phyloP scores from a whole-genome alignment of 1,140 invertebrate species.

The Drosophila burlai region DNA sequence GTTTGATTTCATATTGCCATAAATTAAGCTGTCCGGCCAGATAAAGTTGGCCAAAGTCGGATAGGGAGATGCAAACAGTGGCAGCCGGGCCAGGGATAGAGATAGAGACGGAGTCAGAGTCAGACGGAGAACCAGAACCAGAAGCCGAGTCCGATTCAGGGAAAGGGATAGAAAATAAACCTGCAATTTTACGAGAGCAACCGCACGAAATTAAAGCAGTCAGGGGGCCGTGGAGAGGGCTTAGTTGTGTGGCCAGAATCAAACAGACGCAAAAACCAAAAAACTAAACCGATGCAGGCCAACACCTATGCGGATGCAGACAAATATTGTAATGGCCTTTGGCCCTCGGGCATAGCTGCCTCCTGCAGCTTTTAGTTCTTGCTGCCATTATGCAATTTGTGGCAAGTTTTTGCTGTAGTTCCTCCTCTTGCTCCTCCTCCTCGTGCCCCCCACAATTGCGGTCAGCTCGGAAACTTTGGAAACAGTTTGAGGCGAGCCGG shows the following conservation, averaged over 20 bases:
- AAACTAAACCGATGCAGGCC: conserved; percentile 43
- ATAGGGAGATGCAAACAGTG: background rate
- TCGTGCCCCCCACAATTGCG: conserved; percentile 5
- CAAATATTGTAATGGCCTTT: conserved; percentile 56
- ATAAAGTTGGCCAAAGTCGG: conserved; percentile 39
- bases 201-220: conserved; percentile 60
- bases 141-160: background rate
- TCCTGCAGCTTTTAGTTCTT: background rate
- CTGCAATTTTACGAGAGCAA: conserved; percentile 41
- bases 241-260: conserved; percentile 56
- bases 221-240: conserved; percentile 7
- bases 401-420: conserved; percentile 41
- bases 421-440: background rate
- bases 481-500: conserved; percentile 47
- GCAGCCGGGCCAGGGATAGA: background rate
- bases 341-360: background rate
- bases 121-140: background rate
- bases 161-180: conserved; percentile 22
- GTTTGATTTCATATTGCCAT: conserved; percentile 58
- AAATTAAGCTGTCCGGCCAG: conserved; percentile 46
- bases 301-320: conserved; percentile 62
- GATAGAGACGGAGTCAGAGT: too few relatives aligned
- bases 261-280: conserved; percentile 49
- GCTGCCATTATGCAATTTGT: conserved; percentile 59
- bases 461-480: conserved; percentile 38